Percentiles rank a stretch among this genome's conserved stretches.
These are phyloP conservation scores for cat (Felis catus) DNA, from an alignment of 2,113 vertebrate species.

Conservation along the genomic window DNA sequence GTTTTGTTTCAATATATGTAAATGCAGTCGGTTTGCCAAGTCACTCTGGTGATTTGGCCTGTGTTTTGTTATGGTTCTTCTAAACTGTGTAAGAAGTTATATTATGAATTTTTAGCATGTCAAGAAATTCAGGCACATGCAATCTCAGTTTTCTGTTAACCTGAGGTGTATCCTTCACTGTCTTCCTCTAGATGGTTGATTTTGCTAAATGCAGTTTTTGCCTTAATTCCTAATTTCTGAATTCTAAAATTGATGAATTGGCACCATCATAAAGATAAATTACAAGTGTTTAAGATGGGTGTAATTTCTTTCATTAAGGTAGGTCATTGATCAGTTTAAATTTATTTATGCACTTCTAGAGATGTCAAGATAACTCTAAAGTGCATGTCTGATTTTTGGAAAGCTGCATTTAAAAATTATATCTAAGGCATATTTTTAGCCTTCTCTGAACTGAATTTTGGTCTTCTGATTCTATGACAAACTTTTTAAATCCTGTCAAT, in stretches of 20 bases:
- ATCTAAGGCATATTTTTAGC: slow-evolving; percentile 51
- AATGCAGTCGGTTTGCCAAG: not conserved
- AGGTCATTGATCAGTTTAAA: slow-evolving; percentile 45
- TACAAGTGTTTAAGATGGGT: slow-evolving; percentile 44
- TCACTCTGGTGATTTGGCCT: not conserved
- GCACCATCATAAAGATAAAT: slow-evolving; percentile 15
- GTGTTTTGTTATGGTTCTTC: not conserved
- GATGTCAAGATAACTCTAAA: slow-evolving; percentile 49
- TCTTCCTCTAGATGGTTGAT: not conserved
- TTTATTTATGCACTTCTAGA: slow-evolving; percentile 39
- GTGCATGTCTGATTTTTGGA: slow-evolving; percentile 47
- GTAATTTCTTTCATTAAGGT: slow-evolving; percentile 58
- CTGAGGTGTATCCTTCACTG: not conserved
- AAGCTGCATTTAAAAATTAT: slow-evolving; percentile 59
- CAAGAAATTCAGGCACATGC: not conserved
- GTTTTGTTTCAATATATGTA: not conserved
- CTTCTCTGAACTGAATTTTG: slow-evolving; percentile 26
- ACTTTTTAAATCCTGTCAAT: slow-evolving; percentile 40
- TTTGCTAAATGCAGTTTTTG: slow-evolving; percentile 49
- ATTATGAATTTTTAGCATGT: not conserved
- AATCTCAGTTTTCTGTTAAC: slow-evolving; percentile 36
- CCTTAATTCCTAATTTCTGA: slow-evolving; percentile 48
- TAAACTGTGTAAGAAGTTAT: not conserved
- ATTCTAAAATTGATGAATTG: slow-evolving; percentile 48
- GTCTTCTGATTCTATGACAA: slow-evolving; percentile 19